phyloP scores from a whole-genome alignment of 1,140 invertebrate genomes.

The Cyrtorhinus lividipennis region DNA sequence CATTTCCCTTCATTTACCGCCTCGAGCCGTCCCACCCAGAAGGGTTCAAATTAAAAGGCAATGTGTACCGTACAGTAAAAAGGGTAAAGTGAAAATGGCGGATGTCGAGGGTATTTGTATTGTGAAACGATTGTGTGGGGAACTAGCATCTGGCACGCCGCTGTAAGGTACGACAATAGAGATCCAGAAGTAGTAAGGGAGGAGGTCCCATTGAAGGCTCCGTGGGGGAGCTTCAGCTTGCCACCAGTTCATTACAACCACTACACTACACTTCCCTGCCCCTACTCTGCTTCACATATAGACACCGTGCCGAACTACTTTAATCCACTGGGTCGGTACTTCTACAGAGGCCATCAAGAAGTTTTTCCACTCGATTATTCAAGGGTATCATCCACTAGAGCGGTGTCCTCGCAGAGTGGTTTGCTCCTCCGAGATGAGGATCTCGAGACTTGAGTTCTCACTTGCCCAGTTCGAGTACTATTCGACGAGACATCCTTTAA shows the following conservation, averaged over 20 bases:
- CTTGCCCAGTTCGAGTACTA: too few species aligned
- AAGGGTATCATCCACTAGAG: background rate
- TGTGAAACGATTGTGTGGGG: background rate
- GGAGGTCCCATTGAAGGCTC: background rate
- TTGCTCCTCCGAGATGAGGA: background rate
- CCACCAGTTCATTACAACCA: background rate
- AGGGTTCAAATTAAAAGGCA: background rate
- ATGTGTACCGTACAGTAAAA: background rate
- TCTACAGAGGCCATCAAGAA: background rate
- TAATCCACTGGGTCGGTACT: too few species aligned
- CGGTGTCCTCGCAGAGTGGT: background rate
- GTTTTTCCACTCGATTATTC: background rate
- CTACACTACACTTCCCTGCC: background rate
- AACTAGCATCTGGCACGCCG: background rate
- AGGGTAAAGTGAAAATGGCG: background rate
- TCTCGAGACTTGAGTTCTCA: background rate
- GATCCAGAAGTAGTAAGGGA: background rate
- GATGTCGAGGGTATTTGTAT: background rate
- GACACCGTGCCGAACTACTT: background rate
- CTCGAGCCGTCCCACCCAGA: background rate
- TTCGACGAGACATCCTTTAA: too few species aligned
- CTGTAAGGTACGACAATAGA: background rate
- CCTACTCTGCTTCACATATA: too few species aligned
- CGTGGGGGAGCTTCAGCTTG: background rate
- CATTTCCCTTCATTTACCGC: too few species aligned